Evolutionary conservation across 1,140 invertebrate species (phyloP).

Genomic region (Ceratosolen fusciceps): DNA sequence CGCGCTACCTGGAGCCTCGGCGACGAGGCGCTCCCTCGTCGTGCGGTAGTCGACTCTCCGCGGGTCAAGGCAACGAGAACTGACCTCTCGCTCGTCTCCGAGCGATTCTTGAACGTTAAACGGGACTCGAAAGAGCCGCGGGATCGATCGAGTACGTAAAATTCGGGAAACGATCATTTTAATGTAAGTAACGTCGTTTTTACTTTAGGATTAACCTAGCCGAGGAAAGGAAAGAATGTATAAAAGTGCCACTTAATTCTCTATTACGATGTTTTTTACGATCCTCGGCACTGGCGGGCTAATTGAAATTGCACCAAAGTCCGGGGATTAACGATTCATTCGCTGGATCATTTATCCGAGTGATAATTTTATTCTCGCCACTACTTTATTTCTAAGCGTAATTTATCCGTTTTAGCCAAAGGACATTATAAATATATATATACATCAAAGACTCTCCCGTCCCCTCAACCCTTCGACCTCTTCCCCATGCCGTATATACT

Average conservation of each 20-base stretch:
- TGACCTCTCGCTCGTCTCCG: background rate
- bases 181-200: background rate
- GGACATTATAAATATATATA: background rate
- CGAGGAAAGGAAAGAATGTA: conserved; percentile 1
- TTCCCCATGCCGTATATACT: no score
- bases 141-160: background rate
- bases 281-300: background rate
- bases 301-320: background rate
- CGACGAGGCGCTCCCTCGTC: background rate
- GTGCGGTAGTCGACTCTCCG: background rate
- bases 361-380: background rate
- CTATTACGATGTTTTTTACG: background rate
- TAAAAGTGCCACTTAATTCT: conserved; percentile 3
- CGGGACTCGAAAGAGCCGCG: background rate
- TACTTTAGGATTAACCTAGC: background rate
- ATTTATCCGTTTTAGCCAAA: background rate
- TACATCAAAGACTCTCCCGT: no score
- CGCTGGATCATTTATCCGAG: background rate
- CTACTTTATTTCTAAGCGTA: background rate
- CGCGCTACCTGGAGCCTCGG: background rate
- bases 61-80: background rate
- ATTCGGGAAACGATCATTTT: background rate
- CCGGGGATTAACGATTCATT: background rate
- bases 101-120: background rate
- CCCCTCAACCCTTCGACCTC: no score